Conservation (phyloP, 1,140 invertebrate genomes). For the Megalopta genalis region DNA sequence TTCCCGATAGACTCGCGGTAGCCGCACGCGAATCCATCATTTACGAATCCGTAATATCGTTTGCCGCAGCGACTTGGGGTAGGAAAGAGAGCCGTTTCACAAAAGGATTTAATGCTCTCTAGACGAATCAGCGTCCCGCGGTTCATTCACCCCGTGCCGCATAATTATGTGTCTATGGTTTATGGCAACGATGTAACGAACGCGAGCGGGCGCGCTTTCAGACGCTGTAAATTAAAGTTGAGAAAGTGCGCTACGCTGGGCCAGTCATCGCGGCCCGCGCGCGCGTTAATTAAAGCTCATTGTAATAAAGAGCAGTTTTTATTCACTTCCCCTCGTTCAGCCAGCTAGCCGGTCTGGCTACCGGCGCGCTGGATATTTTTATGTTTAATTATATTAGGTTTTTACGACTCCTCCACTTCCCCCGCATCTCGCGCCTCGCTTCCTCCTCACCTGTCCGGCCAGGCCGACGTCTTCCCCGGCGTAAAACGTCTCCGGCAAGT, state of each 20-base stretch:
- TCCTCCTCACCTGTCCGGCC: constrained; percentile 30
- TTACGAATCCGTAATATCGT: not conserved
- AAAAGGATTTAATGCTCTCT: constrained; percentile 53
- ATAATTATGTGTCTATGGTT: constrained; percentile 72
- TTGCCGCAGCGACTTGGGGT: not conserved
- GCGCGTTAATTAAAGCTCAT: constrained; percentile 75
- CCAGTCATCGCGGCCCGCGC: constrained; percentile 61
- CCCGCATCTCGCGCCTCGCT: no score
- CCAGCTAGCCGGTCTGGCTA: constrained; percentile 44
- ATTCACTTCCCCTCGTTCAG: constrained; percentile 66
- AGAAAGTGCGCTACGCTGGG: constrained; percentile 63
- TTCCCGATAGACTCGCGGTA: not conserved
- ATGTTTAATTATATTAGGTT: constrained; percentile 71
- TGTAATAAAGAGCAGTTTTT: constrained; percentile 75
- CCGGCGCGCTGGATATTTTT: constrained; percentile 63
- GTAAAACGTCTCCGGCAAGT: constrained; percentile 60
- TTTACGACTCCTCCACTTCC: constrained; percentile 45
- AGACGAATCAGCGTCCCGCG: constrained; percentile 54
- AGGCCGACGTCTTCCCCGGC: constrained; percentile 48
- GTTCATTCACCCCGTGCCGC: constrained; percentile 57
- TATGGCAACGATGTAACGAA: constrained; percentile 62
- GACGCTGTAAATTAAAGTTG: constrained; percentile 72
- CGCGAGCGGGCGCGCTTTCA: constrained; percentile 58
- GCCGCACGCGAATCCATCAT: not conserved
- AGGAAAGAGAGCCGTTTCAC: constrained; percentile 9